Evolutionary conservation across 2,797 vertebrate species (phyloP).

Genomic region (Poecilia picta): DNA sequence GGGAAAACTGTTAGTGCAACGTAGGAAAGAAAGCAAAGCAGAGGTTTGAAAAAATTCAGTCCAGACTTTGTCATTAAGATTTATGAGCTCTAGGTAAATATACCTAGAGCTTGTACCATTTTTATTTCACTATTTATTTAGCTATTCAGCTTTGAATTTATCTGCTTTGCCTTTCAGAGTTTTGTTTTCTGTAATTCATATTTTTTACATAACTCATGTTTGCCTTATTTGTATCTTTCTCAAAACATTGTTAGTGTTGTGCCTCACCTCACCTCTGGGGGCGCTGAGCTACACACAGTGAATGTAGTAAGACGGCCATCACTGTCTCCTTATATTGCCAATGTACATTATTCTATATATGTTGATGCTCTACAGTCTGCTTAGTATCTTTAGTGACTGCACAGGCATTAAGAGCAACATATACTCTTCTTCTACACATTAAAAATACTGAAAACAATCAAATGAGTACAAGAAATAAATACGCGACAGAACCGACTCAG

Average conservation of each 20-base stretch:
- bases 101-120: not conserved
- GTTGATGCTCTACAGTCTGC: not conserved
- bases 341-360: not conserved
- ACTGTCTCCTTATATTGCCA: not conserved
- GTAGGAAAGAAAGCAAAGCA: not conserved
- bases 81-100: too few relatives aligned
- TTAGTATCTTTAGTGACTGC: not conserved
- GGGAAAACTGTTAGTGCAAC: not conserved
- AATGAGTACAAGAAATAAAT: too few relatives aligned
- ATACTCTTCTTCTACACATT: too few relatives aligned
- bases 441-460: too few relatives aligned
- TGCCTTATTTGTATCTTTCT: too few relatives aligned
- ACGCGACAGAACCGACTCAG: too few relatives aligned
- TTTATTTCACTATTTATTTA: not conserved
- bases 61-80: not conserved
- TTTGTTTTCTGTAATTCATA: not conserved
- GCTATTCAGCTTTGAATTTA: not conserved
- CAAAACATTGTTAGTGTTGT: not conserved
- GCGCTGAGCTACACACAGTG: not conserved
- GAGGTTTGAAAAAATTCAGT: not conserved
- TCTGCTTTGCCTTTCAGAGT: not conserved
- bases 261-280: not conserved
- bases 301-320: not conserved
- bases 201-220: too few relatives aligned
- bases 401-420: not conserved